Conservation (phyloP, 2,888 invertebrate genomes). For the Macrosiphum euphorbiae region DNA sequence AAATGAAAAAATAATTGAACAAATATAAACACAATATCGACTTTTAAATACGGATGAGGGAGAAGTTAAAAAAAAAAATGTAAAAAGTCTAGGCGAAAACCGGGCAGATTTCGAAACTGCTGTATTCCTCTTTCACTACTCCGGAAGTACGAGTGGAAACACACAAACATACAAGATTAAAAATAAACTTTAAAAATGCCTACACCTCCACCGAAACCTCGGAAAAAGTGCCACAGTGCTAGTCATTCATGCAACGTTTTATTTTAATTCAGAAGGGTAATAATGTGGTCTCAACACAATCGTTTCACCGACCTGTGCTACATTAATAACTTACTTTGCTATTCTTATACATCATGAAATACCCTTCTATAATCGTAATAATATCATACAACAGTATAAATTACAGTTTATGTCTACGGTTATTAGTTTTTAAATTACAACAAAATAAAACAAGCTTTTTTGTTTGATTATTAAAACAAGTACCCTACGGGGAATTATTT, state of each 20-base stretch:
- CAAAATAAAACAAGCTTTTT: not conserved
- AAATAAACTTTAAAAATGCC: not conserved
- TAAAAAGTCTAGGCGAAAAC: not conserved
- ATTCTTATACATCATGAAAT: not conserved
- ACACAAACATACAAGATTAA: not conserved
- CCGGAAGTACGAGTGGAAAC: not conserved
- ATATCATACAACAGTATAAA: not conserved
- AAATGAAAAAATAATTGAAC: not conserved
- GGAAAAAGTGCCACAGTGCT: not conserved
- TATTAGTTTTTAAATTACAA: not conserved
- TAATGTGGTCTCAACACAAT: not conserved
- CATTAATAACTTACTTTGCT: not conserved
- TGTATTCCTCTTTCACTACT: not conserved
- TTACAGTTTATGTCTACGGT: not conserved
- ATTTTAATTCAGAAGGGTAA: not conserved
- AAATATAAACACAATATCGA: not conserved
- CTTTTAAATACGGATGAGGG: not conserved
- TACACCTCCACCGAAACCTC: not conserved
- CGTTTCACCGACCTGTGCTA: not conserved
- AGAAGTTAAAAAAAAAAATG: not conserved
- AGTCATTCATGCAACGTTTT: not conserved
- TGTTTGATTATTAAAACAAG: not conserved
- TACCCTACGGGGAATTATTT: too few relatives aligned
- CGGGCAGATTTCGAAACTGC: not conserved
- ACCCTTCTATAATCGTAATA: not conserved